Conservation (phyloP, 2,113 vertebrate species). For the Datnioides undecimradiatus region DNA sequence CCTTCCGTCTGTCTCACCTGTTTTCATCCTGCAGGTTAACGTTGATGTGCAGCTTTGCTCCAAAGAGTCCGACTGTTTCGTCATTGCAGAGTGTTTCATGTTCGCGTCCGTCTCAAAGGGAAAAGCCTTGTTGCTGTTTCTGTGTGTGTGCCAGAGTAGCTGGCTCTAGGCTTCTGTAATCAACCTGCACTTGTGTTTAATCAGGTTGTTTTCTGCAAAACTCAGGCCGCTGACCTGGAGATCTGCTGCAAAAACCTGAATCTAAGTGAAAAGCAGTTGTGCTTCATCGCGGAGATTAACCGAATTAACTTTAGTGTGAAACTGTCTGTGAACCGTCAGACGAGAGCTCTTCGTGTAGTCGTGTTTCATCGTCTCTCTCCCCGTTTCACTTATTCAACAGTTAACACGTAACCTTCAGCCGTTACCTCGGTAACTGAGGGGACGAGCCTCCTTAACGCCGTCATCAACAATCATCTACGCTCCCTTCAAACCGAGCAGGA, state of each 20-base stretch:
- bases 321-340: background rate
- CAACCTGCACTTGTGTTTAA: background rate
- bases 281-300: background rate
- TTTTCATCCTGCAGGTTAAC: background rate
- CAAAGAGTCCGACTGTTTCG: background rate
- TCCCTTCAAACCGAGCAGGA: background rate
- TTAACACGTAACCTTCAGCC: conserved; percentile 16
- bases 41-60: conserved; percentile 37
- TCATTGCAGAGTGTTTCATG: background rate
- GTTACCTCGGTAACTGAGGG: conserved; percentile 12
- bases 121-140: background rate
- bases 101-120: conserved; percentile 37
- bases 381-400: background rate
- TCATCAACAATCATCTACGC: background rate
- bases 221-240: too few species aligned
- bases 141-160: background rate
- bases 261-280: background rate
- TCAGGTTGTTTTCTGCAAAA: too few species aligned
- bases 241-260: too few species aligned
- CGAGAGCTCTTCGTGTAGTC: background rate
- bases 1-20: background rate
- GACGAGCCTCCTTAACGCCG: background rate
- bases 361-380: background rate
- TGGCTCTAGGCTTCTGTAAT: background rate
- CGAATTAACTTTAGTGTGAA: background rate